phyloP scores from a whole-genome alignment of 2,113 vertebrate genomes.

The Balaeniceps rex region DNA sequence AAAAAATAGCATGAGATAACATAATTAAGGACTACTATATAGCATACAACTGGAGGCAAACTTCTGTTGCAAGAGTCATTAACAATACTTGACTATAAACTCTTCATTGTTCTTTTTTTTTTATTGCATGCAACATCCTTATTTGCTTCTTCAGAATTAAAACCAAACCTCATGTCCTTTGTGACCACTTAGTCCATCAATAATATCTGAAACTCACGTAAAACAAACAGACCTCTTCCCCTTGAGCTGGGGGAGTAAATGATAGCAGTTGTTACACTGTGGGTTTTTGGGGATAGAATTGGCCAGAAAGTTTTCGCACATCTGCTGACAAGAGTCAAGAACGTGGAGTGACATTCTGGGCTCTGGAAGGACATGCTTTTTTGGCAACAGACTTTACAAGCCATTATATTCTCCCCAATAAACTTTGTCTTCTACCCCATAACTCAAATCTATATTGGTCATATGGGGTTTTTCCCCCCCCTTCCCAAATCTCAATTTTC shows the following conservation, averaged over 20 bases:
- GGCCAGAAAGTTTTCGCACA: neutral
- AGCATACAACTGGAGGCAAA: neutral
- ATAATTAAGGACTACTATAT: neutral
- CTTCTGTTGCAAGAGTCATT: neutral
- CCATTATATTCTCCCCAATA: neutral
- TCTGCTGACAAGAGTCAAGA: neutral
- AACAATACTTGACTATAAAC: neutral
- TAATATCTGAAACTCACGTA: accelerated
- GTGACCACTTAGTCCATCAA: neutral
- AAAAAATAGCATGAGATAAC: neutral
- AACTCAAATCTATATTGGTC: neutral
- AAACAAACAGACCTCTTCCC: neutral
- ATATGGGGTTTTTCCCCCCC: accelerated
- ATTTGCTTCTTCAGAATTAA: neutral
- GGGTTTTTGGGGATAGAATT: neutral
- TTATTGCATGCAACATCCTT: neutral
- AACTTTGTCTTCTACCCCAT: neutral
- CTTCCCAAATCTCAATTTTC: neutral
- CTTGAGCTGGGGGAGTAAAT: neutral
- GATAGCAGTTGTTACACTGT: neutral
- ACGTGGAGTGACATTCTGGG: accelerated
- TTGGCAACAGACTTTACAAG: neutral
- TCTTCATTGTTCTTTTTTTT: neutral
- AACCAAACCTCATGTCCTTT: neutral
- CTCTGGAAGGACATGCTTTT: neutral